Base-by-base conservation (phyloP, 30 jellyfish, hydroid and myxozoan genomes). In the Pelagia noctiluca region DNA sequence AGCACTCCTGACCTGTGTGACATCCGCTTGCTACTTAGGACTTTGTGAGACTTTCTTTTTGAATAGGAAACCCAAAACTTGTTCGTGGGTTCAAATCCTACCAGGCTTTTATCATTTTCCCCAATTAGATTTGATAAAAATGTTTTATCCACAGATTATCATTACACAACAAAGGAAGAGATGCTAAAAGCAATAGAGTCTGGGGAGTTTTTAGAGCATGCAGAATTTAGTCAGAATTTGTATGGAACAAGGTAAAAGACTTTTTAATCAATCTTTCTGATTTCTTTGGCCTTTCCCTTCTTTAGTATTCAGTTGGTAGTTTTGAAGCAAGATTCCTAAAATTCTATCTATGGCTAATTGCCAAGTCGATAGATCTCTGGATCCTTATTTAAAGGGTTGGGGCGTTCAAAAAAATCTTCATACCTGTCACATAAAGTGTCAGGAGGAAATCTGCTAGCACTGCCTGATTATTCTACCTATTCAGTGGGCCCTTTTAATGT, bases 221-320 rank as follows among this genome's bases (percentile, higher is more conserved):
- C 99, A 42, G 92, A 35, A 34, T 96, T 96, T 67, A 83, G 89
- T 80, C 69, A 90, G 12, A 96, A 96, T 64, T 63, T 69, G 46
- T 96, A 96, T 78, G 99, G 99, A 70, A 96, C 99, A 23, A 96
- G 99, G 99, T 96, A 66, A n/a, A 76, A 2, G 3, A 3, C 28
- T 36, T 19, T 19, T 21, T 7, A 16, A 42, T 31, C 12, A 0
- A 34, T 29, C 21, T 23, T 3, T 57, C 18, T 32, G 19, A 34
- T 0, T 12, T 11, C 23, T 23, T 50, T 4, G 22, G 29, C 37
- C 52, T 53, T 25, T 12, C 0, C n/a, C 52, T 5, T 66, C 18
- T 7, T 16, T 35, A 4, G 13, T 71, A 18, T 30, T 48, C 31
- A 19, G 75, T 16, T 19, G 34, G 32, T 23, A 42, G 8, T 42